Percentiles rank a stretch among this genome's conserved stretches.
phyloP scores from a whole-genome alignment of 2,113 vertebrate genomes.

The Etia nguti region DNA sequence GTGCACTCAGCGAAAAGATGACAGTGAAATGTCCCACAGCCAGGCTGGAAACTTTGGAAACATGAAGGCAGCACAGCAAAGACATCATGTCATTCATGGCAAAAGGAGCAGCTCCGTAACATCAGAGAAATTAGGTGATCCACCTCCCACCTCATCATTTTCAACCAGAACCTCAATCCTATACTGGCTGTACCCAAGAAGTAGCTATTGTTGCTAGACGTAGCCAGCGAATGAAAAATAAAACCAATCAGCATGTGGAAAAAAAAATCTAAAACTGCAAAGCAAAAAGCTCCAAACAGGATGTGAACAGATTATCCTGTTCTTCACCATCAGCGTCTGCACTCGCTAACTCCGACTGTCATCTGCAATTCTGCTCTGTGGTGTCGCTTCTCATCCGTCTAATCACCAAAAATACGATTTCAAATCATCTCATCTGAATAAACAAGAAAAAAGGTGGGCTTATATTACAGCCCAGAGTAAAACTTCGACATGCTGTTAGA shows the following conservation, averaged over 20 bases:
- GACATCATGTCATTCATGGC: background rate
- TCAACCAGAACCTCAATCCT: background rate
- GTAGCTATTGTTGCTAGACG: background rate
- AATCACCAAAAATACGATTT: background rate
- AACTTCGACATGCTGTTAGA: background rate
- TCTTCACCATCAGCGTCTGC: background rate
- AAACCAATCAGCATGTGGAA: background rate
- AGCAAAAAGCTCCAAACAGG: background rate
- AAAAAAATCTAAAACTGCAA: background rate
- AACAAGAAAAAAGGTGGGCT: background rate
- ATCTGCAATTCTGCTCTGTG: background rate
- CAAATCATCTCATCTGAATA: background rate
- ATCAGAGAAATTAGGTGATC: background rate
- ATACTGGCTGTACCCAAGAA: background rate
- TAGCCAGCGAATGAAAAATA: background rate
- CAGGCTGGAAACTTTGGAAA: background rate
- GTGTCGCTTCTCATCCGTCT: background rate
- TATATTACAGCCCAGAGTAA: background rate
- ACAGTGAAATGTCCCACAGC: background rate
- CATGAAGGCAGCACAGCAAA: background rate
- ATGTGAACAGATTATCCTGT: background rate
- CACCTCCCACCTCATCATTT: background rate
- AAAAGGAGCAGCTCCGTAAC: background rate
- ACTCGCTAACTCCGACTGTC: accelerated
- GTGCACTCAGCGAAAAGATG: background rate